A percentile compares a stretch with the other conserved stretches of the same genome.
phyloP scores from a whole-genome alignment of 2,113 vertebrate species.

The Burhinus bistriatus region DNA sequence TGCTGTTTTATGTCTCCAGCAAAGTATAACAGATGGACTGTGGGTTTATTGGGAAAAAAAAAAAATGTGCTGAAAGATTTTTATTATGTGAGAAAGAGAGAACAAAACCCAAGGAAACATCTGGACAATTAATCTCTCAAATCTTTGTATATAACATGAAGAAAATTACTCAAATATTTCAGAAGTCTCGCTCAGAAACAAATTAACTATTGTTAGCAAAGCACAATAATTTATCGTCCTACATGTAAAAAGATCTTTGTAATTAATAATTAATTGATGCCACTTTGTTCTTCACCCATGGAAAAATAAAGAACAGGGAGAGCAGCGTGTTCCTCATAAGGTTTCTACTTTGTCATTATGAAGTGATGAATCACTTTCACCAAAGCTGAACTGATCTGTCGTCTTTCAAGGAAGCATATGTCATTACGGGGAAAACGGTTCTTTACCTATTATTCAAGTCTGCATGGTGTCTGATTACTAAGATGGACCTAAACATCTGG shows the following conservation, averaged over 20 bases:
- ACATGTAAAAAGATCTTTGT: constrained; percentile 44
- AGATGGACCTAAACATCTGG: constrained; percentile 47
- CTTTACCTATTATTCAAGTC: constrained; percentile 20
- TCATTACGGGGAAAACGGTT: neutral
- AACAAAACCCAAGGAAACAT: constrained; percentile 86
- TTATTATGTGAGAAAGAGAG: constrained; percentile 84
- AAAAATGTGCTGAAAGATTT: constrained; percentile 78
- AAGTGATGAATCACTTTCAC: constrained; percentile 59
- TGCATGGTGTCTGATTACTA: constrained; percentile 26
- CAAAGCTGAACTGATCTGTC: constrained; percentile 25
- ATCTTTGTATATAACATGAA: constrained; percentile 44
- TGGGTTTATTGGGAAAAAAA: constrained; percentile 24
- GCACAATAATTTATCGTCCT: constrained; percentile 49
- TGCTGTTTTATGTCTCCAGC: constrained; percentile 66
- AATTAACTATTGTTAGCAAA: constrained; percentile 29
- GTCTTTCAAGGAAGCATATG: constrained; percentile 44
- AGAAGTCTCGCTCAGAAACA: constrained; percentile 29
- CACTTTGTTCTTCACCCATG: constrained; percentile 11
- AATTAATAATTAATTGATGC: constrained; percentile 70
- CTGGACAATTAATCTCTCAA: constrained; percentile 83
- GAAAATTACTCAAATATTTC: constrained; percentile 52
- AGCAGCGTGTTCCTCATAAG: neutral
- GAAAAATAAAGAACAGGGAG: neutral
- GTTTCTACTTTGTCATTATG: neutral
- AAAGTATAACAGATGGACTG: constrained; percentile 79